Evolutionary conservation across 2,888 invertebrate genomes (phyloP).

Genomic region (Carcina quercana): DNA sequence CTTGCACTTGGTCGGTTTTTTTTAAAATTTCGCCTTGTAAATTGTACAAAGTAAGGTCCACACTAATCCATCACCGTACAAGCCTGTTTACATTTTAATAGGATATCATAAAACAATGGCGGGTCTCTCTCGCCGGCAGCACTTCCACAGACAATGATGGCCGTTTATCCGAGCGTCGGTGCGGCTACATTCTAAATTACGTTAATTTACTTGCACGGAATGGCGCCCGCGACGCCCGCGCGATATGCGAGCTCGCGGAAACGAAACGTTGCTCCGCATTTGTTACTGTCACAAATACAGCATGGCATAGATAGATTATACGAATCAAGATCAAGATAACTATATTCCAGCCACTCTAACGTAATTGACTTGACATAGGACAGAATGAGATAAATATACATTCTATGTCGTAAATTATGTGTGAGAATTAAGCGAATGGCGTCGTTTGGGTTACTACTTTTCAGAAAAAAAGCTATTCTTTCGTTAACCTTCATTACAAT

Average conservation of each 20-base stretch:
- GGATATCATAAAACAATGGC: constrained; percentile 49
- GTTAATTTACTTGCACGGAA: too few relatives aligned
- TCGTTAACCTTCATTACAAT: too few relatives aligned
- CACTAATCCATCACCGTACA: neutral
- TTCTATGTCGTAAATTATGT: too few relatives aligned
- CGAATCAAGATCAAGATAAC: neutral
- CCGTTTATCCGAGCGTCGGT: constrained; percentile 47
- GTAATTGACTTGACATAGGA: neutral
- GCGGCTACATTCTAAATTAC: constrained; percentile 39
- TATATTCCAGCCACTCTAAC: too few relatives aligned
- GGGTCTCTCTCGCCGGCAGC: constrained; percentile 15
- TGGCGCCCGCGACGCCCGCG: constrained; percentile 30
- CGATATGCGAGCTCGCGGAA: constrained; percentile 24
- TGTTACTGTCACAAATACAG: neutral
- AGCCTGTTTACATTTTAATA: constrained; percentile 40
- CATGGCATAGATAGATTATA: constrained; percentile 1
- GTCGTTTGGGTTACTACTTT: too few relatives aligned
- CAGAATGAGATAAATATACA: too few relatives aligned
- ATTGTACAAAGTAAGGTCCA: too few relatives aligned
- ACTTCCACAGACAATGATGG: constrained; percentile 41
- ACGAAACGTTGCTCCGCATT: neutral
- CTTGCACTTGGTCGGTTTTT: too few relatives aligned
- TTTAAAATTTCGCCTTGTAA: too few relatives aligned
- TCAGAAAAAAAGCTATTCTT: too few relatives aligned
- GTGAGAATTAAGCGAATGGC: too few relatives aligned